Base-by-base conservation (phyloP, 2,797 vertebrate species). In the Eurystomus glaucurus region DNA sequence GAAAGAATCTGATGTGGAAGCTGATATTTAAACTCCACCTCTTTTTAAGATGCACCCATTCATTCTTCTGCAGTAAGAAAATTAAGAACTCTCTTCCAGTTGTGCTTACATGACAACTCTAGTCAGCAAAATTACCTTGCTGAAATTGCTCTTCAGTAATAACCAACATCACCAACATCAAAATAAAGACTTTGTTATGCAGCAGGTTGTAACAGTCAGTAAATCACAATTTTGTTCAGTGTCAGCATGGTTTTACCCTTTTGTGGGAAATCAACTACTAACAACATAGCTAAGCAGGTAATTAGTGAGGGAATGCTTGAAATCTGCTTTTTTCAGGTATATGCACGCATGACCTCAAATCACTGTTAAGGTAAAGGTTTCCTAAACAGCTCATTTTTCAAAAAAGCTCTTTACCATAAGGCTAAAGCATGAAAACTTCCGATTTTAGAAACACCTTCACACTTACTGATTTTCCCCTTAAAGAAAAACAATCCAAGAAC, bases 401-500 rank as follows among this genome's bases (percentile, higher is more conserved):
- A 72, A 76, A 65, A 90, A 85, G n/a, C 23, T 60, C 8, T 88
- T 90, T 74, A 70, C 11, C 3, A 1, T 23, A 78, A 80, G 31
- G 43, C 23, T 94, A 70, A 55, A 74, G 41, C 45, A 74, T 12
- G 23, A 76, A 80, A 80, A 80, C 21, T 41, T 39, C 58, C 50
- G 35, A 43, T 79, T 93, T 90, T 37, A 80, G 52, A 55, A 93
- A 86, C 57, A 41, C 10, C 68, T 77, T 77, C 29, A 85, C 14
- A 55, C 14, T 76, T 85, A 65, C 19, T 39, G 23, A 35, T 57
- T 66, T 80, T 45, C 33, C 26, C 68, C 51, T 85, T 51, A 26
- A 88, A 92, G 22, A 88, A 72, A 75, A 94, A 46, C 12, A 76
- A 79, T 54, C 33, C 22, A 79, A 69, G 79, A 93, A 88, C 39